Base-by-base conservation (phyloP, 1,140 invertebrate genomes). In the Condylostylus longicornis region DNA sequence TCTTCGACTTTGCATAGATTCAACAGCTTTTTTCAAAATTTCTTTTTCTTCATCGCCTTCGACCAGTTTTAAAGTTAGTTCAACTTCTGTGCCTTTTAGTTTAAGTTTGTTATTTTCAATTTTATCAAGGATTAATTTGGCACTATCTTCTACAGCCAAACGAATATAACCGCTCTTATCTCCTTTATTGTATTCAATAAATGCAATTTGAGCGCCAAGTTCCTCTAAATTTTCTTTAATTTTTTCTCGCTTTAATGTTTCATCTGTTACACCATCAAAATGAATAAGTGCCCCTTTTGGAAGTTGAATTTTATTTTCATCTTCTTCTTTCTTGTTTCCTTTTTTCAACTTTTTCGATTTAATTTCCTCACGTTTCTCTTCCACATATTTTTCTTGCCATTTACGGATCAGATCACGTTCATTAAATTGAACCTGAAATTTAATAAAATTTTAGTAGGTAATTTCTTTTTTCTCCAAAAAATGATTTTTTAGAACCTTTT, bases 181-280 rank as follows among this genome's bases (percentile, higher is more conserved):
- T 7, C 82, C 82, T 38, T 69, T 70, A 41, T 71, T 73, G 50
- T 74, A 86, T 47, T 85, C 79, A 40, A 87, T 67, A 57, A 70
- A 88, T 2, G 75, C 76, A 15, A 85, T 68, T 40, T 72, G 69
- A 4, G 63, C 67, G 33, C 70, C 72, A 56, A 44, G 21, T 4
- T 14, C 18, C 20, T 45, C 63, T 18, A 71, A 48, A 47, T 76
- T 66, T 40, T 74, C 69, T 49, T 76, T 82, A 10, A 89, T 70
- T 45, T 75, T 63, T 53, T 86, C 82, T 21, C 77, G 65, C 29
- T 17, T 13, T 2, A 65, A 69, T 14, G 71, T 69, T n/a, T 68
- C 70, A n/a, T 71, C 66, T 4, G 64, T 54, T 14, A 73, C 62
- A 18, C 73, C 72, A 25, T 62, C 68, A 29, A 87, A 69, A 34